Conservation (phyloP, 2,113 vertebrate genomes). For the Pan paniscus region DNA sequence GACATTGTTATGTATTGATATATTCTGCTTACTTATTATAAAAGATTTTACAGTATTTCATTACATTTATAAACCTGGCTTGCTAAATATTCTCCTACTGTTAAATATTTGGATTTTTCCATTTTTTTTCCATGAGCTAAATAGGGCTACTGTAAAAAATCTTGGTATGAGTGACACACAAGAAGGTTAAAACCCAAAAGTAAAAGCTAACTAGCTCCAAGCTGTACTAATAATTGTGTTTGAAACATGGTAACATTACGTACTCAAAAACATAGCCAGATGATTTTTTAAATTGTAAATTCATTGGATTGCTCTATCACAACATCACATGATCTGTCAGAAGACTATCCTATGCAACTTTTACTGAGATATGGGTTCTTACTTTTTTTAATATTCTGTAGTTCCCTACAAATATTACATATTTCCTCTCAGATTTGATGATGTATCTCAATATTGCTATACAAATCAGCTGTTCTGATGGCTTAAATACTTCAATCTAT, state of each 20-base stretch:
- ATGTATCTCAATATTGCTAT: neutral
- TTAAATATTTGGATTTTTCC: slow-evolving; percentile 48
- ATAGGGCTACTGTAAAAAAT: neutral
- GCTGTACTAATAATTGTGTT: neutral
- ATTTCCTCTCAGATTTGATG: neutral
- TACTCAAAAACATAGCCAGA: neutral
- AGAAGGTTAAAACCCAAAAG: slow-evolving; percentile 26
- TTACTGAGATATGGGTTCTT: neutral
- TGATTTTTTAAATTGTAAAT: neutral
- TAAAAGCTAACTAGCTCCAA: neutral
- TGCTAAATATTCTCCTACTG: slow-evolving; percentile 33
- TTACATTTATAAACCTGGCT: neutral
- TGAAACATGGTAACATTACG: neutral
- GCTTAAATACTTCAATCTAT: neutral
- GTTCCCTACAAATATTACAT: neutral
- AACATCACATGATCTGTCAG: neutral
- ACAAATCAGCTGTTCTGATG: neutral
- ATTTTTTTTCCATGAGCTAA: neutral
- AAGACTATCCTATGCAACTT: neutral
- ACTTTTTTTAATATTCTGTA: neutral
- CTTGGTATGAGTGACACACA: neutral
- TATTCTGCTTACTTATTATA: neutral
- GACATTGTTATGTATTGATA: neutral
- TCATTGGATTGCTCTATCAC: neutral
- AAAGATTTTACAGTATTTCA: slow-evolving; percentile 14